These are phyloP conservation scores for Drosophila nannoptera DNA, from an alignment of 1,140 invertebrate genomes.

Conservation along the genomic window DNA sequence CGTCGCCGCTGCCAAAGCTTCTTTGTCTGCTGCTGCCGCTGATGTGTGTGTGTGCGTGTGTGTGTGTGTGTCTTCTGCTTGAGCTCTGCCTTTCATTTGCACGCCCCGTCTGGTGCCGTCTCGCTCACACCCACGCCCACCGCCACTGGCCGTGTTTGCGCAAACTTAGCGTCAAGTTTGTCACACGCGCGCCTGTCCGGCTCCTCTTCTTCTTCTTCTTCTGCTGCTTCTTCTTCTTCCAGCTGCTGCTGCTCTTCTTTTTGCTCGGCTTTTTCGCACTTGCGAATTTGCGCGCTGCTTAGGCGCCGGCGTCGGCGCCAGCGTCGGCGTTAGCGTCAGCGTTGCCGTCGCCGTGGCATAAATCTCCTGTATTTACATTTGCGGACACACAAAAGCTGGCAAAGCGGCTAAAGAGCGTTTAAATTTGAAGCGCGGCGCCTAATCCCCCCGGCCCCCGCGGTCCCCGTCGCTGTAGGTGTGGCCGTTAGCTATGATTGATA, in stretches of 20 bases:
- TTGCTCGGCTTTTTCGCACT: constrained; percentile 66
- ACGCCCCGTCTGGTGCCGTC: constrained; percentile 58
- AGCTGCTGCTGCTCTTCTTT: constrained; percentile 12
- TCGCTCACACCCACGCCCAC: constrained; percentile 47
- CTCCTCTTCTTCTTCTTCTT: constrained; percentile 11
- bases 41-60: constrained; percentile 24
- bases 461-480: not conserved
- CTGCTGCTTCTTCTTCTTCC: constrained; percentile 3
- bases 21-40: constrained; percentile 40
- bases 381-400: constrained; percentile 66
- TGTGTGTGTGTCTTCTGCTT: constrained; percentile 52
- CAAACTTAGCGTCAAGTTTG: constrained; percentile 75
- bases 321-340: not conserved
- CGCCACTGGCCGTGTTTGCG: constrained; percentile 49
- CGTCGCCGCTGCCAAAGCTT: constrained; percentile 43
- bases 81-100: constrained; percentile 75
- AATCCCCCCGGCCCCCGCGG: not conserved
- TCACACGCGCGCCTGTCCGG: constrained; percentile 52
- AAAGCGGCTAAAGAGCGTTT: constrained; percentile 68
- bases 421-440: constrained; percentile 20
- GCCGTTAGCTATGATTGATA: not conserved
- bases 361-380: constrained; percentile 69
- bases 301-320: constrained; percentile 27
- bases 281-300: constrained; percentile 47
- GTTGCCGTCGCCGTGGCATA: constrained; percentile 23